phyloP scores from a whole-genome alignment of 2,797 vertebrate species.

The Microhierax caerulescens region DNA sequence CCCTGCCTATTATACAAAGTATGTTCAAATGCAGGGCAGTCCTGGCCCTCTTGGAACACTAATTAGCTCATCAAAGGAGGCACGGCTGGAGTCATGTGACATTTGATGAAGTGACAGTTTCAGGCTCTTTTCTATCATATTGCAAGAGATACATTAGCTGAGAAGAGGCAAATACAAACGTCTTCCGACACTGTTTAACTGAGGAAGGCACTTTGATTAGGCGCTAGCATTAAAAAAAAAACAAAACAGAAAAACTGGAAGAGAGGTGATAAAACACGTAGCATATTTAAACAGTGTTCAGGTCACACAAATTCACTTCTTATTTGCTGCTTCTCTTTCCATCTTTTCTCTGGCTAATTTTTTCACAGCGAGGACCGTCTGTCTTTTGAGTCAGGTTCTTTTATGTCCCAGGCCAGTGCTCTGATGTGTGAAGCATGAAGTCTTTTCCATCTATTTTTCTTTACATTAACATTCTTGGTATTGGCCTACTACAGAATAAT shows the following conservation, averaged over 20 bases:
- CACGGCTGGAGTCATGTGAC: not conserved
- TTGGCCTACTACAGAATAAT: not conserved
- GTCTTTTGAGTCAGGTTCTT: not conserved
- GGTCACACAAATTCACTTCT: not conserved
- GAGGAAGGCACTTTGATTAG: not conserved
- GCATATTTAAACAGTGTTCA: not conserved
- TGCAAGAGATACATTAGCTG: not conserved
- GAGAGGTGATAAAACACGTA: not conserved
- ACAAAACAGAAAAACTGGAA: not conserved
- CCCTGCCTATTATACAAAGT: not conserved
- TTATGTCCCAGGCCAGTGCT: not conserved
- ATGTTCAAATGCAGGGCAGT: not conserved
- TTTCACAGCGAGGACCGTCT: not conserved
- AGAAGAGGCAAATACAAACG: not conserved
- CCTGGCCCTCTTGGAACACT: not conserved
- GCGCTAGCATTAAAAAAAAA: not conserved
- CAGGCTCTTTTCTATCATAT: not conserved
- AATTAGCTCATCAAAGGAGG: not conserved
- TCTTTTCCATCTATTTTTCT: not conserved
- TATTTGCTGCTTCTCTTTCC: not conserved
- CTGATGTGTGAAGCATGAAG: not conserved
- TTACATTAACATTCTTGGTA: not conserved
- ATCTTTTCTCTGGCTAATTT: not conserved
- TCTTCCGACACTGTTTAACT: not conserved
- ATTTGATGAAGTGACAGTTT: not conserved